phyloP scores from a whole-genome alignment of 2,888 invertebrate genomes.

The Ectemnius continuus region DNA sequence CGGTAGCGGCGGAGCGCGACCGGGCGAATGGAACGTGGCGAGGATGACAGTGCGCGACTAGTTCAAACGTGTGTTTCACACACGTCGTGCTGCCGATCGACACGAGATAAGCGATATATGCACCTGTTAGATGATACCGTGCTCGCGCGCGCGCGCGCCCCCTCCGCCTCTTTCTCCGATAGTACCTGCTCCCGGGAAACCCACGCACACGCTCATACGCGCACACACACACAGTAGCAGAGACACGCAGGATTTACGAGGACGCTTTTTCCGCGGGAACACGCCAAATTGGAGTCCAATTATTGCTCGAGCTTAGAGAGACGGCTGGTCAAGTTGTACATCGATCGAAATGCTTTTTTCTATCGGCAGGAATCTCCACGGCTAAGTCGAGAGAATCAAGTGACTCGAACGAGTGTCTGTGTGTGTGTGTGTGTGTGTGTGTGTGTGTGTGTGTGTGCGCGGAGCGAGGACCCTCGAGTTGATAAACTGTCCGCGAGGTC shows the following conservation, averaged over 20 bases:
- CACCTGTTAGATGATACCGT: constrained; percentile 53
- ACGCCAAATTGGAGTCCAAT: constrained; percentile 4
- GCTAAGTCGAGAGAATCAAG: too few species aligned
- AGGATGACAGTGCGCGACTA: constrained; percentile 57
- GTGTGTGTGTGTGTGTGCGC: too few species aligned
- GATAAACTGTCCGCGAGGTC: too few species aligned
- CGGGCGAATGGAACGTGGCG: constrained; percentile 64
- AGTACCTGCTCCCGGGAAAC: too few species aligned
- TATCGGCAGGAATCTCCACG: too few species aligned
- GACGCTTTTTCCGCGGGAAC: constrained; percentile 13
- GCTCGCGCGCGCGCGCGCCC: constrained; percentile 14
- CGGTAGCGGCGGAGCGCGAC: constrained; percentile 51
- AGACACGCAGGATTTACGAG: constrained; percentile 47
- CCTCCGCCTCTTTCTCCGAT: neutral
- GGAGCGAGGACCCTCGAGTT: too few species aligned
- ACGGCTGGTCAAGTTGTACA: too few species aligned
- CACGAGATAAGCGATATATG: constrained; percentile 53
- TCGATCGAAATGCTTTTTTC: too few species aligned
- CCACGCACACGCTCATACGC: too few species aligned
- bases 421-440: too few species aligned
- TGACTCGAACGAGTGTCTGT: too few species aligned
- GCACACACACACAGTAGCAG: too few species aligned
- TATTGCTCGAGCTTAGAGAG: neutral
- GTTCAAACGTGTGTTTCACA: constrained; percentile 42
- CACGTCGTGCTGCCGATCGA: constrained; percentile 47